A percentile compares a stretch with the other conserved stretches of the same genome.
Conservation (phyloP, 2,797 vertebrate genomes). For the Hirundo rustica region DNA sequence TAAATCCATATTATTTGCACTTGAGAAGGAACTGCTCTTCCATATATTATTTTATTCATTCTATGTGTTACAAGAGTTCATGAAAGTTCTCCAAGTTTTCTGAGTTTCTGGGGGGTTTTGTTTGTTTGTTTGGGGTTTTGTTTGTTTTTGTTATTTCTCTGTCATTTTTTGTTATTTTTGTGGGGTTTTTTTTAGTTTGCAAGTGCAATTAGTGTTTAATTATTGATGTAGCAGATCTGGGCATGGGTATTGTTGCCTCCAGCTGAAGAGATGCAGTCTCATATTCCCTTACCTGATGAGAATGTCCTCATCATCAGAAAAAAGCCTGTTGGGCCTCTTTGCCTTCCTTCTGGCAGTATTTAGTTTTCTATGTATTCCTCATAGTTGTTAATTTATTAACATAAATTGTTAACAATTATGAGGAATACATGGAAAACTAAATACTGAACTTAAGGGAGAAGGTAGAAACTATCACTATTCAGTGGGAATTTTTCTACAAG, state of each 20-base stretch:
- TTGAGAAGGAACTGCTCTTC: background rate
- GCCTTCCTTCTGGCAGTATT: background rate
- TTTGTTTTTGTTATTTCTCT: background rate
- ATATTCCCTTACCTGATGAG: background rate
- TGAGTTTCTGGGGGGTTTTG: background rate
- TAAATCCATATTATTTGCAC: background rate
- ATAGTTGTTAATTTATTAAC: background rate
- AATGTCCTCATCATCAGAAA: background rate
- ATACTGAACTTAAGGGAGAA: background rate
- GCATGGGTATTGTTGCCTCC: background rate
- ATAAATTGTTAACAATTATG: no score
- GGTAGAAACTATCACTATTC: background rate
- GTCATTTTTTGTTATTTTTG: no score
- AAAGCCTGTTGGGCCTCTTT: background rate
- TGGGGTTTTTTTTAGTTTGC: background rate
- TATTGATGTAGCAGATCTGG: background rate
- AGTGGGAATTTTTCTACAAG: background rate
- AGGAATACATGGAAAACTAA: no score
- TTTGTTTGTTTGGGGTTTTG: no score
- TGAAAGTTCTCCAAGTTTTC: background rate
- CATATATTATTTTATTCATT: background rate
- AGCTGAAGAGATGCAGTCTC: background rate
- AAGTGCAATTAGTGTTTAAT: background rate
- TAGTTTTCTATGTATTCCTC: background rate
- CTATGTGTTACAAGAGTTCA: background rate